phyloP scores from a whole-genome alignment of 2,113 vertebrate species.

The Meleagris gallopavo region DNA sequence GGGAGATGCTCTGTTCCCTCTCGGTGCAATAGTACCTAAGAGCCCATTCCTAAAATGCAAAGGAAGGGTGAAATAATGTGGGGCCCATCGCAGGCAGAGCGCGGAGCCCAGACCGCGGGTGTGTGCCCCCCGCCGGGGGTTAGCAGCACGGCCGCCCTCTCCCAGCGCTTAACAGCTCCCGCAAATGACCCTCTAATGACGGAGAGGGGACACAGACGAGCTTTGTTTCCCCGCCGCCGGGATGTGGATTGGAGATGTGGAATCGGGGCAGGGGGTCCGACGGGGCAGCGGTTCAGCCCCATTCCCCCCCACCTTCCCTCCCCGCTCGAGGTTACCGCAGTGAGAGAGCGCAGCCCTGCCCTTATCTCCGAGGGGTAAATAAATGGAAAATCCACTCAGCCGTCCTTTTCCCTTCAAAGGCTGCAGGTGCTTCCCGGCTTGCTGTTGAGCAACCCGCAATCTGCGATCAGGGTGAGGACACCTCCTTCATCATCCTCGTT shows the following conservation, averaged over 20 bases:
- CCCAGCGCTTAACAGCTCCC: constrained; percentile 40
- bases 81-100: neutral
- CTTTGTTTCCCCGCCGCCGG: constrained; percentile 59
- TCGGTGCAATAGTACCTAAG: neutral
- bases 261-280: neutral
- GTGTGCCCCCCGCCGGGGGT: constrained; percentile 10
- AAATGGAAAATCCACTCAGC: neutral
- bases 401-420: neutral
- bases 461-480: neutral
- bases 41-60: fast-evolving
- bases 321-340: too few relatives aligned
- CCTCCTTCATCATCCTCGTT: neutral
- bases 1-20: neutral
- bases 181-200: constrained; percentile 74
- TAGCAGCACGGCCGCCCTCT: neutral
- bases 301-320: fast-evolving
- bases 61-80: neutral
- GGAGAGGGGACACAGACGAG: constrained; percentile 59
- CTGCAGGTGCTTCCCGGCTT: neutral
- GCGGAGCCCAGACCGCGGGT: neutral
- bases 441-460: neutral
- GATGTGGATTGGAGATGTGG: constrained; percentile 75
- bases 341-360: neutral
- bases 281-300: fast-evolving
- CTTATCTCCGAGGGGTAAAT: neutral